Conservation (phyloP, 1,140 invertebrate species). For the Batillaria attramentaria region DNA sequence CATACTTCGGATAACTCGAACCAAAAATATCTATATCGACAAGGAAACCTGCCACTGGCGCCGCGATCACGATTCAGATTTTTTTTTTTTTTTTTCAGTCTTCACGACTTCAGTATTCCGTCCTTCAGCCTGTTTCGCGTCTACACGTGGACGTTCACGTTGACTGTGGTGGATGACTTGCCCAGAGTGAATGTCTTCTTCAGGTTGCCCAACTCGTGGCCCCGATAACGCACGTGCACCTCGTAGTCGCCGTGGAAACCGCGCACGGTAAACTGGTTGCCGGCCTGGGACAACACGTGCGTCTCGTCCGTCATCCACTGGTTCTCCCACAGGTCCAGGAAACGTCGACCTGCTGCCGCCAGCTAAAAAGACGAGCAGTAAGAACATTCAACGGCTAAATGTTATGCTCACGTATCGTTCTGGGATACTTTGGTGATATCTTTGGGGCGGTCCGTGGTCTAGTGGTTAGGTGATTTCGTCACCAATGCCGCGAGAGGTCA, state of each 20-base stretch:
- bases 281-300: conserved; percentile 23
- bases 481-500: too few relatives aligned
- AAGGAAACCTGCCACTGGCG: too few relatives aligned
- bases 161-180: background rate
- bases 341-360: conserved; percentile 42
- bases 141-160: conserved; percentile 10
- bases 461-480: too few relatives aligned
- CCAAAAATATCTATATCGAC: too few relatives aligned
- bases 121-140: background rate
- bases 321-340: conserved; percentile 41
- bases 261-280: conserved; percentile 23
- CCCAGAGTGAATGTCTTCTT: conserved; percentile 29
- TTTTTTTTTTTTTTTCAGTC: too few relatives aligned
- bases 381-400: too few relatives aligned
- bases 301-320: conserved; percentile 47
- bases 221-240: conserved; percentile 40
- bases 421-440: too few relatives aligned
- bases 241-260: conserved; percentile 54
- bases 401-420: background rate
- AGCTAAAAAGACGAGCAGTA: conserved; percentile 32
- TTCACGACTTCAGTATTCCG: too few relatives aligned
- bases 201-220: conserved; percentile 23
- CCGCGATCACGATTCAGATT: too few relatives aligned
- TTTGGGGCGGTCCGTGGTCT: too few relatives aligned
- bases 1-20: too few relatives aligned